phyloP scores from a whole-genome alignment of 2,113 vertebrate species.

The Menidia beryllina region DNA sequence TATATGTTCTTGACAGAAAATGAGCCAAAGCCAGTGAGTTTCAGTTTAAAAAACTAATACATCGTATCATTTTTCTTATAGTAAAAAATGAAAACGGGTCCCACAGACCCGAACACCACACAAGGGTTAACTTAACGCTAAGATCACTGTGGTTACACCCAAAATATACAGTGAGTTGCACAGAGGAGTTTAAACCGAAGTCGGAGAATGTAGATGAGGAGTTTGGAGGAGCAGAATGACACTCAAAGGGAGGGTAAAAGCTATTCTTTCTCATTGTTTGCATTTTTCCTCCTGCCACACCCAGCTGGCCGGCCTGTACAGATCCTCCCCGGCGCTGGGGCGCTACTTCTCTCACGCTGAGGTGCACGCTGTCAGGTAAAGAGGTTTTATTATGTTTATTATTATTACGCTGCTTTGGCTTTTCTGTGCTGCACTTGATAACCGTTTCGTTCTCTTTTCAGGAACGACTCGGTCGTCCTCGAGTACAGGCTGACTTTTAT shows the following conservation, averaged over 20 bases:
- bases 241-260: neutral
- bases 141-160: neutral
- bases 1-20: too few species aligned
- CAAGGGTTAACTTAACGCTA: neutral
- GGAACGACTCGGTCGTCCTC: slow-evolving; percentile 42
- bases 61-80: too few species aligned
- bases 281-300: slow-evolving; percentile 35
- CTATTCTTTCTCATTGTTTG: slow-evolving; percentile 1
- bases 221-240: neutral
- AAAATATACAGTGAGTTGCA: neutral
- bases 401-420: neutral
- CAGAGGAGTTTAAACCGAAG: neutral
- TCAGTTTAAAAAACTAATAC: too few species aligned
- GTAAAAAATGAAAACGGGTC: too few species aligned
- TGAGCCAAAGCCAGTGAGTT: too few species aligned
- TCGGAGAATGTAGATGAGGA: neutral
- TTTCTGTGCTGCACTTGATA: neutral
- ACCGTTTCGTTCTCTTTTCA: slow-evolving; percentile 7
- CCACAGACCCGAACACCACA: too few species aligned
- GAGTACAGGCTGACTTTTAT: slow-evolving; percentile 74
- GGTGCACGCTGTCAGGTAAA: slow-evolving; percentile 67
- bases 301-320: slow-evolving; percentile 73
- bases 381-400: too few species aligned
- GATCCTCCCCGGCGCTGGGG: slow-evolving; percentile 73
- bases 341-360: slow-evolving; percentile 72